Base-by-base conservation (phyloP, 2,888 invertebrate genomes). In the Mesochorus sp. region DNA sequence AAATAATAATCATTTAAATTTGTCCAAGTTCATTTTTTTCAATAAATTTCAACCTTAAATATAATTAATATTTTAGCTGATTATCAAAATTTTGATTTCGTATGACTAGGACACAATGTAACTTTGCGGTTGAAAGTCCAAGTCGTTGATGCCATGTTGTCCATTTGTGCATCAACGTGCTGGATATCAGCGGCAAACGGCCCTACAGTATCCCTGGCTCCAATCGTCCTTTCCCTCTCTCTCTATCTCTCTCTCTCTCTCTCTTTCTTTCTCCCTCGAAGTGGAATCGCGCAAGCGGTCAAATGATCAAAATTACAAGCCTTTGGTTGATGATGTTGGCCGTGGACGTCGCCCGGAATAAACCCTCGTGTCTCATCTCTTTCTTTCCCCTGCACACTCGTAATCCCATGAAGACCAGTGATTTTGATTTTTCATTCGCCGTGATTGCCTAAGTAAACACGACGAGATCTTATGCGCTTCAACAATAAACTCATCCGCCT, bases 281-380 rank as follows among this genome's bases (percentile, higher is more conserved):
- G 64, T 61, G 59, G n/a, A 79, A 89, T 89, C 86, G 19, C 39
- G 87, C 88, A 87, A 88, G 90, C 90, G 89, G 90, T 88, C 88
- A 87, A 89, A 90, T 88, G 86, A 90, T 89, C 88, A 90, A 90
- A 90, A 90, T 90, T 90, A 89, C 89, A 90, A 90, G 90, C 88
- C 80, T 90, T 87, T 85, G 86, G 82, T 82, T 89, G 89, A 90
- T 90, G 90, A 89, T 85, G 85, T 88, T 88, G 86, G 59, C 83
- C 86, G 83, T 85, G 70, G 88, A 85, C 88, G 84, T 87, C 85
- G 85, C 84, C 82, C 80, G 81, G 82, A 81, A 85, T 85, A 82
- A 85, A 80, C 81, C 76, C 71, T 81, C 79, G 61, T 82, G 82
- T 81, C 76, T 74, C 82, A 79, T 59, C 21, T 5, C 37, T 59